Evolutionary conservation across 2,888 invertebrate genomes (phyloP).

Genomic region (Cryptus viduatorius): DNA sequence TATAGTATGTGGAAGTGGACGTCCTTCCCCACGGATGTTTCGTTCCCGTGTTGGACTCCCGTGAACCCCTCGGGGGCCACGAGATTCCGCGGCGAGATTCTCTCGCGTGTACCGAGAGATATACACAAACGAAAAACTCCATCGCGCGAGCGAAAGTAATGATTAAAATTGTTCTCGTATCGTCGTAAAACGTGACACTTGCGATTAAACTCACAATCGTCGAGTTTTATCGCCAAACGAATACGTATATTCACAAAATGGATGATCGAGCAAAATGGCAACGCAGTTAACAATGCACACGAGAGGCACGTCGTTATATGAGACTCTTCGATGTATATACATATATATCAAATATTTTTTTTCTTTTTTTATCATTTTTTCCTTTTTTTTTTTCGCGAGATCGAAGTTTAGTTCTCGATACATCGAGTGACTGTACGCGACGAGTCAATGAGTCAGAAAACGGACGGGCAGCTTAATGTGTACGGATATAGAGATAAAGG

Average conservation of each 20-base stretch:
- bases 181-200: not conserved
- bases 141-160: slow-evolving; percentile 19
- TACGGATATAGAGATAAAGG: slow-evolving; percentile 12
- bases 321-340: slow-evolving; percentile 21
- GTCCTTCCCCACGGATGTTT: slow-evolving; percentile 67
- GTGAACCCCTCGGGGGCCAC: slow-evolving; percentile 57
- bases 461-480: slow-evolving; percentile 3
- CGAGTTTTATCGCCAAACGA: slow-evolving; percentile 5
- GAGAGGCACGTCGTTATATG: slow-evolving; percentile 21
- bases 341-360: not conserved
- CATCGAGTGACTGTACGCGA: not conserved
- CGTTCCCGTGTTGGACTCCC: slow-evolving; percentile 65
- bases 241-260: slow-evolving; percentile 76
- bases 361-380: not conserved
- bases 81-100: slow-evolving; percentile 44
- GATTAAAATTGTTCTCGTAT: not conserved
- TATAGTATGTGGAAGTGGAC: slow-evolving; percentile 50
- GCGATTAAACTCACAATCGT: slow-evolving; percentile 11
- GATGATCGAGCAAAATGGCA: slow-evolving; percentile 81
- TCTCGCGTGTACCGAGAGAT: not conserved
- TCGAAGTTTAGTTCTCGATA: not conserved
- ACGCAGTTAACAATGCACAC: slow-evolving; percentile 61
- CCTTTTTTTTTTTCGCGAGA: slow-evolving; percentile 1
- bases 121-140: slow-evolving; percentile 23
- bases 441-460: slow-evolving; percentile 61